phyloP scores from a whole-genome alignment of 2,888 invertebrate species.

The Hedya salicella region DNA sequence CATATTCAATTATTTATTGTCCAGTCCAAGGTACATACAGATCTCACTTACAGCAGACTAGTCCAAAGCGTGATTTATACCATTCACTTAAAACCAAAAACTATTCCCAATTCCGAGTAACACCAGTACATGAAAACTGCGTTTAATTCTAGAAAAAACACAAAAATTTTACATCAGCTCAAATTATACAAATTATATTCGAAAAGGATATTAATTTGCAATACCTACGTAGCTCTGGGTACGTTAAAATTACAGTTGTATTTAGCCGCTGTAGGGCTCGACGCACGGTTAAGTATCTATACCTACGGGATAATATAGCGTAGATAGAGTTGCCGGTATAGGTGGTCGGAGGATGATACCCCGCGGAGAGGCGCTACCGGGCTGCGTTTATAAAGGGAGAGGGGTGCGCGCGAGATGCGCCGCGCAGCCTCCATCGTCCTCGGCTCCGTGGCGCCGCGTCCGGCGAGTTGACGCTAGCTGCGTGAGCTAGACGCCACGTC shows the following conservation, averaged over 20 bases:
- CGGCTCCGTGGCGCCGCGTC: conserved; percentile 76
- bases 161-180: no score
- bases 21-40: no score
- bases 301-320: conserved; percentile 27
- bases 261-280: neutral
- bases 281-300: conserved; percentile 8
- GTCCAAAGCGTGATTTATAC: no score
- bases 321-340: conserved; percentile 23
- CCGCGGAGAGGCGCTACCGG: conserved; percentile 33
- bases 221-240: no score
- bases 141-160: no score
- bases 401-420: conserved; percentile 80
- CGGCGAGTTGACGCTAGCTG: conserved; percentile 68
- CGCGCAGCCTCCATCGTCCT: conserved; percentile 76
- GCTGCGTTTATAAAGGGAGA: conserved; percentile 59
- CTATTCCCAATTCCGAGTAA: no score
- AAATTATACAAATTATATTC: no score
- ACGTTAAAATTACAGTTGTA: neutral
- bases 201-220: no score
- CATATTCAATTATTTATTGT: no score
- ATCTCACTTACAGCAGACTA: no score
- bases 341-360: conserved; percentile 34
- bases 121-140: no score
- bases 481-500: conserved; percentile 65
- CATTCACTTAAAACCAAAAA: no score